These are phyloP conservation scores for Cantharis nigra DNA, from an alignment of 2,888 invertebrate genomes.

Conservation along the genomic window DNA sequence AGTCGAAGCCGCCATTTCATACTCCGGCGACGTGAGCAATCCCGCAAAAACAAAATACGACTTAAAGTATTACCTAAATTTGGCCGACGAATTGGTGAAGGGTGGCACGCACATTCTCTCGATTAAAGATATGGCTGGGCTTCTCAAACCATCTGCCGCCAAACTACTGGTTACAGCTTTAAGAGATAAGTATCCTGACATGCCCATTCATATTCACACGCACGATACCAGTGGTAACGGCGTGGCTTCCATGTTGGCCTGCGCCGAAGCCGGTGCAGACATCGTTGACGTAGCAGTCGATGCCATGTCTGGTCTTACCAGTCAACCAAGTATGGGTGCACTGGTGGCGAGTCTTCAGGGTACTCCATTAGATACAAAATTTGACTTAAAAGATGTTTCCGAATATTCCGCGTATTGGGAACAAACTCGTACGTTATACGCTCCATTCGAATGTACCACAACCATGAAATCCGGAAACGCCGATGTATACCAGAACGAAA, in stretches of 20 bases:
- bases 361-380: slow-evolving; percentile 59
- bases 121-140: slow-evolving; percentile 98
- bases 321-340: slow-evolving; percentile 98
- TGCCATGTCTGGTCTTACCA: slow-evolving; percentile 98
- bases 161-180: slow-evolving; percentile 83
- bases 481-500: slow-evolving; percentile 97
- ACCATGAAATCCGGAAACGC: slow-evolving; percentile 98
- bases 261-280: slow-evolving; percentile 92
- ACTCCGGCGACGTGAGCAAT: slow-evolving; percentile 97
- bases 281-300: slow-evolving; percentile 97
- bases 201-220: slow-evolving; percentile 98
- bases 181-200: slow-evolving; percentile 88
- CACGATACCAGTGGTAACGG: slow-evolving; percentile 98
- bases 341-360: slow-evolving; percentile 78
- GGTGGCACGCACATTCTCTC: slow-evolving; percentile 94
- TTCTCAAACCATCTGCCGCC: slow-evolving; percentile 91
- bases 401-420: slow-evolving; percentile 99
- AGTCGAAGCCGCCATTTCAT: slow-evolving; percentile 96
- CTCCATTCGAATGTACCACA: slow-evolving; percentile 96
- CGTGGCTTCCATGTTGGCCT: slow-evolving; percentile 91
- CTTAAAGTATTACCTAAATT: slow-evolving; percentile 88
- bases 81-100: slow-evolving; percentile 95
- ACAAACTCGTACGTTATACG: slow-evolving; percentile 93
- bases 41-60: slow-evolving; percentile 89
- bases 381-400: slow-evolving; percentile 80